These are phyloP conservation scores for Ischnus inquisitorius DNA, from an alignment of 2,888 invertebrate species.

Conservation along the genomic window DNA sequence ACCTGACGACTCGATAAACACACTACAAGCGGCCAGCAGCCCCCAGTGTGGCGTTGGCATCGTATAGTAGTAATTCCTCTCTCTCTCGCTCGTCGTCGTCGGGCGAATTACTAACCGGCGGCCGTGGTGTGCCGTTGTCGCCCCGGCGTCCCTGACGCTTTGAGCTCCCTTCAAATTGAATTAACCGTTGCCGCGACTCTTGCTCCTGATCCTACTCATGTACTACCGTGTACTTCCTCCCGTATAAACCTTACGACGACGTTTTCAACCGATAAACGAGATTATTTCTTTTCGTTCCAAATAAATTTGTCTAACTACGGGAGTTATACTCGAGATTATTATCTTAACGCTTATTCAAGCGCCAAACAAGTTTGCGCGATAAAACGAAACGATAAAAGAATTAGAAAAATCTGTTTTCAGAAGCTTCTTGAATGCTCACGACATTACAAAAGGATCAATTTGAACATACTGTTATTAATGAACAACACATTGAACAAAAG, in stretches of 20 bases:
- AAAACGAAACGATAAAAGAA: background rate
- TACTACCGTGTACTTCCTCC: background rate
- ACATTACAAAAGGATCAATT: no score
- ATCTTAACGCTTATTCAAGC: no score
- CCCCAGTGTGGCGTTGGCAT: slow-evolving; percentile 36
- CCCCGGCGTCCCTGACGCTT: slow-evolving; percentile 53
- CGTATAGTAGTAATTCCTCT: background rate
- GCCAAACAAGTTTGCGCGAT: background rate
- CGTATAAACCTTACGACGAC: background rate
- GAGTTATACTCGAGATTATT: background rate
- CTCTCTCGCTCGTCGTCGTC: background rate
- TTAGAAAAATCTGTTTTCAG: background rate
- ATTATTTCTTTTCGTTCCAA: slow-evolving; percentile 9
- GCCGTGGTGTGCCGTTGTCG: slow-evolving; percentile 56
- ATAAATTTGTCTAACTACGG: background rate
- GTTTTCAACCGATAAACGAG: slow-evolving; percentile 34
- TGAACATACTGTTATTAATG: no score
- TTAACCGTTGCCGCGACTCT: slow-evolving; percentile 60
- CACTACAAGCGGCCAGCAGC: slow-evolving; percentile 42
- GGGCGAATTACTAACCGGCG: slow-evolving; percentile 48
- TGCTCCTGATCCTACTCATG: slow-evolving; percentile 28
- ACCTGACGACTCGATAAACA: slow-evolving; percentile 72
- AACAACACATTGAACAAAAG: no score
- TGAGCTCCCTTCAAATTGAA: slow-evolving; percentile 61
- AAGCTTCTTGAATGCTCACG: background rate